Evolutionary conservation across 2,888 invertebrate genomes (phyloP), one percentile per base, ranked within the genome.

Genomic region (Drosophila multiciliata): DNA sequence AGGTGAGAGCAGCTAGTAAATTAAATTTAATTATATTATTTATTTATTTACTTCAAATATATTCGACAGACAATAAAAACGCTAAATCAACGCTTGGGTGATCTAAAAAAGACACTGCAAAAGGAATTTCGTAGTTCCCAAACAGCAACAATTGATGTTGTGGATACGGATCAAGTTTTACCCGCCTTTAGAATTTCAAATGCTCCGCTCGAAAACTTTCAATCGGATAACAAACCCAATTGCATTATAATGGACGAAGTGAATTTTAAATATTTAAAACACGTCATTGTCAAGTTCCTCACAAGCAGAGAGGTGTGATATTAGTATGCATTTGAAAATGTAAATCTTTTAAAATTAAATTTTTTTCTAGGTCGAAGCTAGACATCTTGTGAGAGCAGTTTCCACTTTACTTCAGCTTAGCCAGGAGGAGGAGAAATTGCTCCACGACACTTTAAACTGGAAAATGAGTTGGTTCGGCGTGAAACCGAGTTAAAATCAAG

Each of bases 71-170:
- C 96, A 93, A 97, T 98, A 83, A 97, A 97, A 94, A 96, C 97
- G 23, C 95, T 98, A 88, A 97, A 98, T 92, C 97, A 98, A 92
- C 95, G 98, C 82, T 93, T 98, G 92, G 95, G 96, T 26, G 98
- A 98, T 91, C 95, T 98, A 95, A 98, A 98, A 92, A 98, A 98
- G 92, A 97, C 98, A 0, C 94, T 98, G 60, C 98, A 98, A 91
- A 95, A 96, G 76, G 98, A 98, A 93, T 93, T 98, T 63, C 92
- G 92, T 33, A 89, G 88, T 52, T 90, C 87, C 9, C 90, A 87
- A 36, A 62, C 80, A n/a, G 71, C 87, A 8, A 72, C 75, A 0
- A 80, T 77, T 8, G 84, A 89, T 40, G 66, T 70, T 36, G 60
- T 70, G 17, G 87, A 90, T 59, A 76, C 79, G 40, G 80, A 76